Base-by-base conservation (phyloP, 2,113 vertebrate species). In the Cebidichthys violaceus region DNA sequence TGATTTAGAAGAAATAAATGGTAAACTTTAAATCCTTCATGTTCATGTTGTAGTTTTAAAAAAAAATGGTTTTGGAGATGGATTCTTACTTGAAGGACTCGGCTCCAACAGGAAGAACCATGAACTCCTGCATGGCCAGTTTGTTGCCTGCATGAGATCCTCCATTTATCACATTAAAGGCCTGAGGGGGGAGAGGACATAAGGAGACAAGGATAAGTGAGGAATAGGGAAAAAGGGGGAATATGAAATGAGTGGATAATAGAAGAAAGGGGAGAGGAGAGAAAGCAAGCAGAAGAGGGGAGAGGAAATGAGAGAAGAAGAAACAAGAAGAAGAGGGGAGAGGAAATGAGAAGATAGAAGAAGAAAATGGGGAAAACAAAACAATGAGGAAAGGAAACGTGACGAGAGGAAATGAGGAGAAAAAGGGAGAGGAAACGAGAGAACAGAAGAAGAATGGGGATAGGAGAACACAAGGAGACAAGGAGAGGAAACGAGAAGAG, bases 41-140 rank as follows among this genome's bases (percentile, higher is more conserved):
- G 13, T 29, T 60, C 24, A 9, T 4, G 14, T 62, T 9, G 2
- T 29, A 20, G 17, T 22, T 69, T 50, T 18, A 20, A 8, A 22
- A 65, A 20, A n/a, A n/a, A n/a, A n/a, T n/a, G n/a, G n/a, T n/a
- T 18, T 9, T 17, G 37, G 3, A 41, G 24, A 9, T 8, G 9
- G 50, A 17, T 0, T 78, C 87, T 84, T 86, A 94, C 93, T 94
- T 94, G 85, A 99, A 98, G 69, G 96, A 99, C 86, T 99, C 97
- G 0, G 98, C 98, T 13, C 98, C 98, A 67, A 99, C 98, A 0
- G 97, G 98, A 66, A 99, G 96, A 75, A 98, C 97, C 98, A 99
- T 98, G 87, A 99, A 98, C 90, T 99, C 98, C 92, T 99, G 97
- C 98, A 99, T 98, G 67, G 97, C 98, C 90, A 98, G 94, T 82